Conservation (phyloP, 2,113 vertebrate species). For the Aspidoscelis tigris region DNA sequence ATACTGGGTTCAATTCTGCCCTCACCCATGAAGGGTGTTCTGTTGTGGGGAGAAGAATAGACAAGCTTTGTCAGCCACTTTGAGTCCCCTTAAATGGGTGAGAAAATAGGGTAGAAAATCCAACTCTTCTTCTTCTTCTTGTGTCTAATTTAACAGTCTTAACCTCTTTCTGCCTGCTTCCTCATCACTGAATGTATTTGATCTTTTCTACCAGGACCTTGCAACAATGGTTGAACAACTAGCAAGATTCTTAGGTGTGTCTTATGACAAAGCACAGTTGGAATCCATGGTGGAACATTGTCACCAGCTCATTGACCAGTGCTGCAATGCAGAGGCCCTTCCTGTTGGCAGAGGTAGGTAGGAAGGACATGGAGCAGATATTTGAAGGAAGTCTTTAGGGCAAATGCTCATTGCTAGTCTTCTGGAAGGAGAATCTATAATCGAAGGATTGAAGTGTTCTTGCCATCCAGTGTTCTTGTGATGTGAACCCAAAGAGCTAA, state of each 20-base stretch:
- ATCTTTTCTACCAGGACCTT: constrained; percentile 82
- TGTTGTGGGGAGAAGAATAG: too few species aligned
- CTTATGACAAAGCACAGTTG: constrained; percentile 94
- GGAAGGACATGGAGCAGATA: too few species aligned
- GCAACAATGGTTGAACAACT: constrained; percentile 89
- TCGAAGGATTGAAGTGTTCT: background rate
- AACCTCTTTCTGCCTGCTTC: background rate
- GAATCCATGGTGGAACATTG: constrained; percentile 93
- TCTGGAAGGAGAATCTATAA: background rate
- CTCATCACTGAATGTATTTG: background rate
- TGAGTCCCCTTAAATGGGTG: too few species aligned
- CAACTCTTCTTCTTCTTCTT: too few species aligned
- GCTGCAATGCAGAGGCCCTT: constrained; percentile 92
- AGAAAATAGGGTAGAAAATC: too few species aligned
- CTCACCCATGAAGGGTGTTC: too few species aligned
- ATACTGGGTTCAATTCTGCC: too few species aligned
- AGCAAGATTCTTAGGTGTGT: constrained; percentile 90
- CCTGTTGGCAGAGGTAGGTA: constrained; percentile 90
- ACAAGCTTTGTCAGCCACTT: too few species aligned
- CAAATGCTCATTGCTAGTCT: background rate
- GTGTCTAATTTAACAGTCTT: background rate
- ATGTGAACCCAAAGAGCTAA: background rate
- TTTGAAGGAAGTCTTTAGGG: background rate
- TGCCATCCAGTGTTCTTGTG: background rate
- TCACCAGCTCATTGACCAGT: constrained; percentile 96